These are phyloP conservation scores for Stomatorhinus ivindoensis DNA, from an alignment of 2,113 vertebrate genomes.

Conservation along the genomic window DNA sequence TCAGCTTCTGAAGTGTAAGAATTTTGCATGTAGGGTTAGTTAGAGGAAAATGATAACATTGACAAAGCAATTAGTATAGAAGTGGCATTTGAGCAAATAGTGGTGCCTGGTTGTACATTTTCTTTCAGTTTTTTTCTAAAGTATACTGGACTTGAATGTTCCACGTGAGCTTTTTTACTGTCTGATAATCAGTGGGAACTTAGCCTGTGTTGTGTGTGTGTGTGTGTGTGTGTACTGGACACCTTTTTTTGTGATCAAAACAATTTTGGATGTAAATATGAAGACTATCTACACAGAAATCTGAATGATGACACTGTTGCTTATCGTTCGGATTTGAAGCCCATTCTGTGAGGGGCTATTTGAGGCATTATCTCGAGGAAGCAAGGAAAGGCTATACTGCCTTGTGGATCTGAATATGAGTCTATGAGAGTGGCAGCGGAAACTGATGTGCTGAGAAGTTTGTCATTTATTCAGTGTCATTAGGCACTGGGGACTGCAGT, in stretches of 20 bases:
- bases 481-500: background rate
- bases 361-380: background rate
- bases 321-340: background rate
- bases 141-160: background rate
- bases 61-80: background rate
- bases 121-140: background rate
- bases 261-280: no score
- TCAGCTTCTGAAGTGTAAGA: background rate
- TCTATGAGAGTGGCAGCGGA: background rate
- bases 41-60: background rate
- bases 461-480: conserved; percentile 4
- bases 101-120: background rate
- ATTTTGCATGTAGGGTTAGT: background rate
- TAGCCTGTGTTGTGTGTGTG: background rate
- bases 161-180: background rate
- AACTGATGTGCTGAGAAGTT: background rate
- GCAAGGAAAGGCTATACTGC: background rate
- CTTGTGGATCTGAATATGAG: background rate
- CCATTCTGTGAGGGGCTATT: background rate
- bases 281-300: background rate
- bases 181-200: background rate
- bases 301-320: background rate
- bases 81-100: background rate
- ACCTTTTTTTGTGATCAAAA: background rate
- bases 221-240: background rate